Evolutionary conservation across 2,888 invertebrate species (phyloP).

Genomic region (Hydriomena furcata): DNA sequence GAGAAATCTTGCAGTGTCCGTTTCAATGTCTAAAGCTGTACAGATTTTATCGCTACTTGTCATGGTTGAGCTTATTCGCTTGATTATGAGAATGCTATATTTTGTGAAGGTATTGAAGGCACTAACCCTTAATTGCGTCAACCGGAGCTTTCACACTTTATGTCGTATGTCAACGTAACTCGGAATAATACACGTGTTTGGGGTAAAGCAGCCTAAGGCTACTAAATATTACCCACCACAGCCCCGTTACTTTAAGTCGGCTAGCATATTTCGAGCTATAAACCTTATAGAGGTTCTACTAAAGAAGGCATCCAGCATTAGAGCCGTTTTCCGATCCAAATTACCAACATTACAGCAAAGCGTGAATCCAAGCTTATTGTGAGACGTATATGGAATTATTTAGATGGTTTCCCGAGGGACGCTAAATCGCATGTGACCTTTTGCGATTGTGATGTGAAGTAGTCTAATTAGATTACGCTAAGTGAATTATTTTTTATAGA

Average conservation of each 20-base stretch:
- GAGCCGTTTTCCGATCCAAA: conserved; percentile 47
- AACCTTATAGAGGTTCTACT: conserved; percentile 24
- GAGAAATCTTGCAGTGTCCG: conserved; percentile 34
- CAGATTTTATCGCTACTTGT: conserved; percentile 5
- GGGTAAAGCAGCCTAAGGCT: not conserved
- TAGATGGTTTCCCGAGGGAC: conserved; percentile 52
- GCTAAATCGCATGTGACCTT: conserved; percentile 50
- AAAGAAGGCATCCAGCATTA: conserved; percentile 32
- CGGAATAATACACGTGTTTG: no score
- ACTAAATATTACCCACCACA: conserved; percentile 10
- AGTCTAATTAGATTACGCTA: conserved; percentile 32
- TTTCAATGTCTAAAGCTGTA: conserved; percentile 11
- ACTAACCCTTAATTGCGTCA: no score
- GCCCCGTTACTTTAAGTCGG: conserved; percentile 19
- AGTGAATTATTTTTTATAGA: conserved; percentile 6
- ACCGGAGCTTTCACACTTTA: no score
- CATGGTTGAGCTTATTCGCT: conserved; percentile 1
- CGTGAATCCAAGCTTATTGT: conserved; percentile 65
- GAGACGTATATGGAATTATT: conserved; percentile 64
- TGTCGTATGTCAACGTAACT: no score
- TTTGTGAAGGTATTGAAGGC: conserved; percentile 12
- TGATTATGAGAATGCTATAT: conserved; percentile 7
- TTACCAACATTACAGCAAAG: conserved; percentile 62
- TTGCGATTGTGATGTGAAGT: conserved; percentile 51
- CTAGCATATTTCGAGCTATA: conserved; percentile 13